phyloP scores from a whole-genome alignment of 2,888 invertebrate species.

The Ochlodes sylvanus region DNA sequence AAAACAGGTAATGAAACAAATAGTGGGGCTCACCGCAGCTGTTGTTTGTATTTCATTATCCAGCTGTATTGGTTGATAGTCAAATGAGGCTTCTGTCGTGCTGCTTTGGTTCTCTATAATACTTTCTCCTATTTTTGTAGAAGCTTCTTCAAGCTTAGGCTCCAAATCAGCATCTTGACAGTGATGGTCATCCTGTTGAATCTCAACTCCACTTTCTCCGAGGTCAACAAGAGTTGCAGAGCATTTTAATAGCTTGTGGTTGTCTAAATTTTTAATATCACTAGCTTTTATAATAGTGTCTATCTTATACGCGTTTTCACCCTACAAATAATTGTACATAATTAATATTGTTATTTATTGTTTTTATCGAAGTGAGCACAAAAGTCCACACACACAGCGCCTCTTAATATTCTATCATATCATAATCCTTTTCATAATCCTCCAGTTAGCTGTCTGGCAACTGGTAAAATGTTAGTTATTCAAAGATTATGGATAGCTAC shows the following conservation, averaged over 20 bases:
- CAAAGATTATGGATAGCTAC: too few species aligned
- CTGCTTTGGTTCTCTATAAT: conserved; percentile 42
- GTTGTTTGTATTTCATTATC: conserved; percentile 72
- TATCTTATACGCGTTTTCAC: conserved; percentile 57
- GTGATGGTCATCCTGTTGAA: conserved; percentile 54
- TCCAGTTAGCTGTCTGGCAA: too few species aligned
- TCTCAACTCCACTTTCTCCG: conserved; percentile 50
- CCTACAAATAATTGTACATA: conserved; percentile 52
- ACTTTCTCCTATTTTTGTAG: conserved; percentile 38
- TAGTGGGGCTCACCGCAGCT: conserved; percentile 58
- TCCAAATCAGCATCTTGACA: conserved; percentile 54
- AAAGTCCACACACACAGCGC: too few species aligned
- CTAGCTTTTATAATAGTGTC: conserved; percentile 61
- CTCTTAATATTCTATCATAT: too few species aligned
- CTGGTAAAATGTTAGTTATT: too few species aligned
- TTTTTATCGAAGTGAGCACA: too few species aligned
- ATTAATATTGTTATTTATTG: neutral
- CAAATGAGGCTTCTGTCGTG: conserved; percentile 46
- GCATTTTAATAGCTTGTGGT: conserved; percentile 61
- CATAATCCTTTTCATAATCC: too few species aligned
- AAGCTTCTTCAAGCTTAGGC: conserved; percentile 39
- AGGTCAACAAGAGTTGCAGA: conserved; percentile 58
- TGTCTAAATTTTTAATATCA: conserved; percentile 53
- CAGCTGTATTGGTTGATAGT: conserved; percentile 59
- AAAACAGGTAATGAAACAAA: neutral